Conservation (phyloP, 1,140 invertebrate species). For the Hycleus cichorii region DNA sequence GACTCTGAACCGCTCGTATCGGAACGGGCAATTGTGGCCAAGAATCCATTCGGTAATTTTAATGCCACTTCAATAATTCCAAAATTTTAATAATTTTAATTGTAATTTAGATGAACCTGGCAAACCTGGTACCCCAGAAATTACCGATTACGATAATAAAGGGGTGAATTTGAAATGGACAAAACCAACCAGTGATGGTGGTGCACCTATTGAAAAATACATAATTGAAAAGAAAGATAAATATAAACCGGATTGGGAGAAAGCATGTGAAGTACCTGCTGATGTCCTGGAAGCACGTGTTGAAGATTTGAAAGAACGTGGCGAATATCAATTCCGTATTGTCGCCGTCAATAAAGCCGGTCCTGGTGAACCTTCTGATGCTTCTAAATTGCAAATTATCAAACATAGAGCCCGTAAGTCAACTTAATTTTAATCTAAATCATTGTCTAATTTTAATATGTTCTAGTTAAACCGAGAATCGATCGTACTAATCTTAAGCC, state of each 20-base stretch:
- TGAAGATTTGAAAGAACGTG: constrained; percentile 79
- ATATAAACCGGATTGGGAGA: constrained; percentile 71
- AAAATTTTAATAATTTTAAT: constrained; percentile 20
- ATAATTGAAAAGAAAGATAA: constrained; percentile 95
- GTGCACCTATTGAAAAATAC: constrained; percentile 92
- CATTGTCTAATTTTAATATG: constrained; percentile 16
- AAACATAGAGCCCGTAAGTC: constrained; percentile 81
- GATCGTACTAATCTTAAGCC: constrained; percentile 90
- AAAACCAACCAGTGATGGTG: constrained; percentile 85
- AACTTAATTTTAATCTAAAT: no score
- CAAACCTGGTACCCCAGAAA: constrained; percentile 84
- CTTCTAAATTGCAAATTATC: constrained; percentile 85
- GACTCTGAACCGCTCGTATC: constrained; percentile 89
- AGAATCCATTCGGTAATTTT: constrained; percentile 89
- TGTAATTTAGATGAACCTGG: constrained; percentile 59
- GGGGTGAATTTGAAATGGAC: constrained; percentile 92
- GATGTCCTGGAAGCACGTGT: constrained; percentile 70
- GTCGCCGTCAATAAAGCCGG: constrained; percentile 96
- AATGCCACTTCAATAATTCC: not conserved
- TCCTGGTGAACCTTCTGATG: constrained; percentile 84
- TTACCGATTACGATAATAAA: constrained; percentile 88
- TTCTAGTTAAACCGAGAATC: constrained; percentile 90
- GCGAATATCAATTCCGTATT: constrained; percentile 92
- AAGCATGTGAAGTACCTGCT: constrained; percentile 73
- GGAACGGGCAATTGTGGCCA: constrained; percentile 77